A percentile compares a stretch with the other conserved stretches of the same genome.
These are phyloP conservation scores for Isurus oxyrinchus DNA, from an alignment of 2,113 vertebrate genomes.

Conservation along the genomic window DNA sequence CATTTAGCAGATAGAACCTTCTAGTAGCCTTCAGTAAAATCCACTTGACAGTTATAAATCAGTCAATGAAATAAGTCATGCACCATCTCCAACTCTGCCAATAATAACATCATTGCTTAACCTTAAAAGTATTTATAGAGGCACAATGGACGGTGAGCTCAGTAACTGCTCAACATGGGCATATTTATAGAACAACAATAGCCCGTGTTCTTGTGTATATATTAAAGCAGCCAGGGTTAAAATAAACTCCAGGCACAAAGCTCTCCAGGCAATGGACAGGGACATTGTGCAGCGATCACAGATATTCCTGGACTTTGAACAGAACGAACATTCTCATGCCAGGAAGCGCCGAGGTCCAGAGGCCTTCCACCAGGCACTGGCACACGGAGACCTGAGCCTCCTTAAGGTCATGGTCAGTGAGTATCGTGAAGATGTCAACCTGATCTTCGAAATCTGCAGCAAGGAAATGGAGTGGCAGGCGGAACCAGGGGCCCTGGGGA, in stretches of 20 bases:
- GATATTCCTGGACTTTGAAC: constrained; percentile 46
- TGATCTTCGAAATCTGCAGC: constrained; percentile 54
- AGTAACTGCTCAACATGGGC: not conserved
- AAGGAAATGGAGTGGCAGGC: constrained; percentile 60
- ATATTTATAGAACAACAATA: constrained; percentile 20
- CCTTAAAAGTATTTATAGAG: not conserved
- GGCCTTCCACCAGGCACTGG: constrained; percentile 51
- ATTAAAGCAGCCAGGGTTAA: not conserved
- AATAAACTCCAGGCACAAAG: not conserved
- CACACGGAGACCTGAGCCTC: constrained; percentile 50
- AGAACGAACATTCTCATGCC: not conserved
- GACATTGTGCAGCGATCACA: constrained; percentile 42
- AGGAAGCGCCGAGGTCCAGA: not conserved
- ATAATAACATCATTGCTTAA: not conserved
- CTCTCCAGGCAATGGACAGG: constrained; percentile 41
- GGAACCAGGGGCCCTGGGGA: constrained; percentile 53
- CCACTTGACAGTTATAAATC: not conserved
- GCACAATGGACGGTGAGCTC: not conserved
- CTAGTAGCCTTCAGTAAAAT: not conserved
- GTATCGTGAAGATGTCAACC: constrained; percentile 51
- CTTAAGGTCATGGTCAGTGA: constrained; percentile 46
- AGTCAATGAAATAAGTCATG: constrained; percentile 4
- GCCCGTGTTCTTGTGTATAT: constrained; percentile 3
- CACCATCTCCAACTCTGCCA: not conserved
- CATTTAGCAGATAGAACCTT: not conserved